Percentiles rank a stretch among this genome's conserved stretches.
Conservation (phyloP, 2,888 invertebrate species). For the Pogonocherus hispidulus region DNA sequence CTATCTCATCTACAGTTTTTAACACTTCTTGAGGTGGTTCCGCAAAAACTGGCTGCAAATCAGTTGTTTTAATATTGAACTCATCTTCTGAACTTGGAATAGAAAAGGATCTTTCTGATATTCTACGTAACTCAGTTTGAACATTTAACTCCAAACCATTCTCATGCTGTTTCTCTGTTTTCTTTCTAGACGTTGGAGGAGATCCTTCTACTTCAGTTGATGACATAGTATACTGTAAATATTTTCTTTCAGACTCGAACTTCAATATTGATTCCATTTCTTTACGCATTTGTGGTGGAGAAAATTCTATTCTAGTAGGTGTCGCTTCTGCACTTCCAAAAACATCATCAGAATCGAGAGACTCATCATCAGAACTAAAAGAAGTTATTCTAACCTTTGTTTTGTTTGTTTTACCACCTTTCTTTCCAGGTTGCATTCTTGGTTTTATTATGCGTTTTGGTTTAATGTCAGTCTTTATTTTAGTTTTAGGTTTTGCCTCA, state of each 20-base stretch:
- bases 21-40: constrained; percentile 59
- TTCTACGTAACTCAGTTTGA: constrained; percentile 77
- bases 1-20: constrained; percentile 61
- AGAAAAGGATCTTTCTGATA: constrained; percentile 82
- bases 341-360: constrained; percentile 82
- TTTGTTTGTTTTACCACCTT: constrained; percentile 75
- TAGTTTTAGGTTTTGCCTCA: constrained; percentile 65
- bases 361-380: constrained; percentile 83
- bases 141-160: constrained; percentile 74
- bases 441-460: constrained; percentile 76
- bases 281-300: constrained; percentile 82
- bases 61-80: constrained; percentile 73
- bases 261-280: constrained; percentile 82
- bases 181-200: constrained; percentile 80
- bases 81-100: constrained; percentile 84
- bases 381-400: constrained; percentile 82
- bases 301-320: constrained; percentile 80
- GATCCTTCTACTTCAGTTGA: constrained; percentile 85
- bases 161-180: constrained; percentile 73
- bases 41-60: constrained; percentile 67
- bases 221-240: constrained; percentile 74
- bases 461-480: constrained; percentile 75
- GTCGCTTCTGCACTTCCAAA: constrained; percentile 83
- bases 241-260: constrained; percentile 80
- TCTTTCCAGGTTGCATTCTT: constrained; percentile 74